Evolutionary conservation across 1,140 invertebrate species (phyloP).

Genomic region (Pogonognathellus flavescens): DNA sequence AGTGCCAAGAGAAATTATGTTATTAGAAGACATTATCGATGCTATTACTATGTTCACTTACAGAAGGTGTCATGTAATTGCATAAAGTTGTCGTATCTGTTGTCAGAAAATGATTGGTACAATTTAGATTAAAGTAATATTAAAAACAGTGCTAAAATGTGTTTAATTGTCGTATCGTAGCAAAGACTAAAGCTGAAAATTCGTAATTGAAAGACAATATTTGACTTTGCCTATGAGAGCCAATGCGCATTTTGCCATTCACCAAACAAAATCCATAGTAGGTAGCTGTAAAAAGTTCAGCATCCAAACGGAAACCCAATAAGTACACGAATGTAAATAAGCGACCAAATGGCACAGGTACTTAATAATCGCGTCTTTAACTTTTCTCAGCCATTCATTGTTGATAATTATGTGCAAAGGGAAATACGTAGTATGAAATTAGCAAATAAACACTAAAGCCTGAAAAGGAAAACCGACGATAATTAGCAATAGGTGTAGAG

Average conservation of each 20-base stretch:
- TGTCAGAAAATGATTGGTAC: no score
- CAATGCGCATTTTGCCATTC: conserved; percentile 2
- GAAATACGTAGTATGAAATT: no score
- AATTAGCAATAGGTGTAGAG: background rate
- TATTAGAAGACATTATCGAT: no score
- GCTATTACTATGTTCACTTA: no score
- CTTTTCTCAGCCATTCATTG: background rate
- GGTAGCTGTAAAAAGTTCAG: background rate
- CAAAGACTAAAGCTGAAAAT: conserved; percentile 15
- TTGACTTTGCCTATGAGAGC: conserved; percentile 9
- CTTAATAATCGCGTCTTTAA: background rate
- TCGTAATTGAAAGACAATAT: conserved; percentile 27
- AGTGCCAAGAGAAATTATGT: no score
- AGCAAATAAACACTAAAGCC: no score
- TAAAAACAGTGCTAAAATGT: no score
- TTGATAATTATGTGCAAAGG: no score
- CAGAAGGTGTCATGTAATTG: no score
- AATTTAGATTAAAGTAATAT: no score
- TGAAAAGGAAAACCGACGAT: background rate
- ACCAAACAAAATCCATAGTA: background rate
- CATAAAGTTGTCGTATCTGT: no score
- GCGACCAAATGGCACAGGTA: conserved; percentile 4
- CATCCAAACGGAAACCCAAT: background rate
- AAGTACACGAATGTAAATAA: background rate
- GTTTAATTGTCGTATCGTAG: background rate